Evolutionary conservation across 2,113 vertebrate genomes (phyloP).

Genomic region (Cottus gobio): DNA sequence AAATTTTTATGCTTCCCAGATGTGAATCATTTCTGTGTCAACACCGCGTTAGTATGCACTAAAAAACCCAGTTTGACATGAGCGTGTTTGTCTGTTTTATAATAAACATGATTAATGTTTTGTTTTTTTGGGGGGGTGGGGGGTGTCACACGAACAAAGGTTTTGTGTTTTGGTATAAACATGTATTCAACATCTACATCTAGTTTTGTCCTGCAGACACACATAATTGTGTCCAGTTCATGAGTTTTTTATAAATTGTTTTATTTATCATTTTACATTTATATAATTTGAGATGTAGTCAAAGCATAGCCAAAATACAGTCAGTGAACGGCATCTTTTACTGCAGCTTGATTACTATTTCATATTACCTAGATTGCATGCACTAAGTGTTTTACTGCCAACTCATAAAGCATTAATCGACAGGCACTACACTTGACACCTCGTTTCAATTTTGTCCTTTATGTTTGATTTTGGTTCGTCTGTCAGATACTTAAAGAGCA

Average conservation of each 20-base stretch:
- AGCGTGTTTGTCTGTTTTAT: conserved; percentile 50
- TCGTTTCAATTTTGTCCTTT: conserved; percentile 30
- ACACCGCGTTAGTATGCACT: conserved; percentile 32
- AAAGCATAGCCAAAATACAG: not conserved
- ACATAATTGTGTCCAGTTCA: conserved; percentile 2
- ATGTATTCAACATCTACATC: conserved; percentile 34
- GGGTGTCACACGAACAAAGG: conserved; percentile 14
- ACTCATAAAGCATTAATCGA: conserved; percentile 17
- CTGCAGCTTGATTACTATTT: conserved; percentile 11
- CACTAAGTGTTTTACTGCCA: conserved; percentile 8
- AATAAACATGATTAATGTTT: conserved; percentile 44
- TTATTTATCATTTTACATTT: conserved; percentile 34
- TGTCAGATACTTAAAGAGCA: not conserved
- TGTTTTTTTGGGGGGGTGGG: not conserved
- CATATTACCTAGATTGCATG: conserved; percentile 29
- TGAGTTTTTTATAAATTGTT: conserved; percentile 32
- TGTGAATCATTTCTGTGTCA: conserved; percentile 68
- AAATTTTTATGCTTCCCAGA: conserved; percentile 69
- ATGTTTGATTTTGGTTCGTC: conserved; percentile 1
- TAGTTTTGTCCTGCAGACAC: conserved; percentile 18
- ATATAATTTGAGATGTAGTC: conserved; percentile 33
- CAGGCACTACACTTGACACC: conserved; percentile 17
- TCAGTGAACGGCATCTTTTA: not conserved
- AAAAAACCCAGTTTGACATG: conserved; percentile 46
- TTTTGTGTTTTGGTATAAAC: conserved; percentile 29